Conservation (phyloP, 2,888 invertebrate genomes). For the Diaprepes abbreviatus region DNA sequence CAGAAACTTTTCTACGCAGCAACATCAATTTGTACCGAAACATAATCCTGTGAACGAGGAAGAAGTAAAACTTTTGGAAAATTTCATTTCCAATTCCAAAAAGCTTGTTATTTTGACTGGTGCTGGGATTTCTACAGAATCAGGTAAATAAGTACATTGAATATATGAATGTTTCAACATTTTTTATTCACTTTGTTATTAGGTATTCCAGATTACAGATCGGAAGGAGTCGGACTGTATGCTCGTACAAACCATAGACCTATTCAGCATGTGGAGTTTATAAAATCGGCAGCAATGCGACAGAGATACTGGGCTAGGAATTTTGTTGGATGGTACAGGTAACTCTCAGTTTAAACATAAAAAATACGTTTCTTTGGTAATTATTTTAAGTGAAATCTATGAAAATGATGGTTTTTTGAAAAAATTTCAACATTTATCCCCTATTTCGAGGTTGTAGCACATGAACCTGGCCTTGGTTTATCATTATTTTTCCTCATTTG, state of each 20-base stretch:
- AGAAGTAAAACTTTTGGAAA: slow-evolving; percentile 73
- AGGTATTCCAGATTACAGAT: slow-evolving; percentile 96
- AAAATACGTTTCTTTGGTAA: too few relatives aligned
- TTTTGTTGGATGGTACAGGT: slow-evolving; percentile 89
- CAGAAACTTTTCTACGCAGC: slow-evolving; percentile 14
- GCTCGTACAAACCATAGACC: slow-evolving; percentile 88
- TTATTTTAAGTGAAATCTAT: too few relatives aligned
- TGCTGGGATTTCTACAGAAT: slow-evolving; percentile 97
- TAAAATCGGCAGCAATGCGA: slow-evolving; percentile 76
- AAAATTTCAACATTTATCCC: too few relatives aligned
- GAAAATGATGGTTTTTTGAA: too few relatives aligned
- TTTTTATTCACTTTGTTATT: slow-evolving; percentile 46
- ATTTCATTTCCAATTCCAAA: slow-evolving; percentile 72
- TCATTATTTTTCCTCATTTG: too few relatives aligned
- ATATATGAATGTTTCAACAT: background rate
- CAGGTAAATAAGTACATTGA: slow-evolving; percentile 69
- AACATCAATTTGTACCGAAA: slow-evolving; percentile 77
- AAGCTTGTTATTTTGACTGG: slow-evolving; percentile 86
- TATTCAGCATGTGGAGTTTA: slow-evolving; percentile 88
- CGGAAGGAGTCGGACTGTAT: slow-evolving; percentile 92
- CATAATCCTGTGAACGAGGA: slow-evolving; percentile 75
- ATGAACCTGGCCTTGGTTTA: too few relatives aligned
- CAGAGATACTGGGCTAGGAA: slow-evolving; percentile 97
- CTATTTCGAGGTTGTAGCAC: too few relatives aligned
- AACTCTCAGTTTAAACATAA: too few relatives aligned